These are phyloP conservation scores for Pseudomyrmex gracilis DNA, from an alignment of 1,140 invertebrate species.

Conservation along the genomic window DNA sequence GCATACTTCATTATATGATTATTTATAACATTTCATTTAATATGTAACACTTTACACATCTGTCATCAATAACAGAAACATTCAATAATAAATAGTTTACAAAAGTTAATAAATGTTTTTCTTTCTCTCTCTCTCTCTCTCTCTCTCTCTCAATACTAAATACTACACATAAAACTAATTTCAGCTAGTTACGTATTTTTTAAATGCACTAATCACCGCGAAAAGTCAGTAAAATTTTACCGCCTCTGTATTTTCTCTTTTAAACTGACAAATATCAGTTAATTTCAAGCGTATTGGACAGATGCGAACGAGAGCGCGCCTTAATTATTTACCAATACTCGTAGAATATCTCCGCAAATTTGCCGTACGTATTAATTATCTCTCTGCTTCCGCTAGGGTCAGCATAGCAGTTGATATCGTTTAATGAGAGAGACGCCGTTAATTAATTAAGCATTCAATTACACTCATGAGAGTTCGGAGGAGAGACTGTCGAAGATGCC, in stretches of 20 bases:
- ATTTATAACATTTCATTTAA: too few species aligned
- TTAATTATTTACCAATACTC: constrained; percentile 28
- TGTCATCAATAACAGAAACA: too few species aligned
- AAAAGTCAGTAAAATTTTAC: background rate
- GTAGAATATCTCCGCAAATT: constrained; percentile 28
- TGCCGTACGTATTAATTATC: constrained; percentile 41
- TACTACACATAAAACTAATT: background rate
- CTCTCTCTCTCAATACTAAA: too few species aligned
- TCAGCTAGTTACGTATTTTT: background rate
- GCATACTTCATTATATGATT: too few species aligned
- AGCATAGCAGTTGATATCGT: constrained; percentile 25
- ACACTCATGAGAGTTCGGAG: constrained; percentile 7
- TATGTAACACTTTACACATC: too few species aligned
- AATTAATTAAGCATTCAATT: constrained; percentile 59
- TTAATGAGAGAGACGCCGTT: constrained; percentile 21
- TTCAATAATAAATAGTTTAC: too few species aligned
- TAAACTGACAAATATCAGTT: background rate
- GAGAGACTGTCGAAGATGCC: constrained; percentile 34
- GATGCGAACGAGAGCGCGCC: background rate
- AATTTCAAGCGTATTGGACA: background rate
- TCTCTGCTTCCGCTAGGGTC: background rate
- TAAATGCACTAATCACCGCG: background rate
- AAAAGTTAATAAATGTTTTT: too few species aligned
- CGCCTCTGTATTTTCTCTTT: background rate
- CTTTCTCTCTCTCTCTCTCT: too few species aligned